Conservation (phyloP, 2,888 invertebrate genomes). For the Lissocephala sabroskyi region DNA sequence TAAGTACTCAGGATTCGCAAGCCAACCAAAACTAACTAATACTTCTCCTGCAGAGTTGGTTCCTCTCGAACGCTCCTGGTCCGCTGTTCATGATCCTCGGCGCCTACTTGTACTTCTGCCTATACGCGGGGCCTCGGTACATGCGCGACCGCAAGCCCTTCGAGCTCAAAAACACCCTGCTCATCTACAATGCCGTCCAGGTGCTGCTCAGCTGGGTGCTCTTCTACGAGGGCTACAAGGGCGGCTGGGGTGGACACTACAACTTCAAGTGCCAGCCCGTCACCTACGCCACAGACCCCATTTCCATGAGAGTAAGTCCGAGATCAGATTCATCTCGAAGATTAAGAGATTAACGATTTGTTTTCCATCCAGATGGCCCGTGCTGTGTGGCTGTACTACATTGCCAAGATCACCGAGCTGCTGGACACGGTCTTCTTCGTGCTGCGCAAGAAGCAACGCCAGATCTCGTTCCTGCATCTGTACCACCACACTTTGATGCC, state of each 20-base stretch:
- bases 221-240: slow-evolving; percentile 78
- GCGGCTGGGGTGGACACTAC: slow-evolving; percentile 78
- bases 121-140: slow-evolving; percentile 86
- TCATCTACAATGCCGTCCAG: slow-evolving; percentile 91
- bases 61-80: slow-evolving; percentile 81
- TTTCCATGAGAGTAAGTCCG: slow-evolving; percentile 74
- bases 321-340: neutral
- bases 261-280: slow-evolving; percentile 81
- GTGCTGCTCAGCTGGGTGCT: slow-evolving; percentile 86
- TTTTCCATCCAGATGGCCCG: slow-evolving; percentile 70
- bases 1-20: slow-evolving; percentile 6
- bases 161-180: slow-evolving; percentile 83
- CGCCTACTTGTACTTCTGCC: slow-evolving; percentile 82
- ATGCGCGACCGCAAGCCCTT: slow-evolving; percentile 92
- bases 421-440: slow-evolving; percentile 82
- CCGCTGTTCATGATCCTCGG: slow-evolving; percentile 80
- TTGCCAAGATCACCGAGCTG: slow-evolving; percentile 71
- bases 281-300: slow-evolving; percentile 77
- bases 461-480: slow-evolving; percentile 87
- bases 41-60: slow-evolving; percentile 76
- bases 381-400: slow-evolving; percentile 73
- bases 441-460: slow-evolving; percentile 85
- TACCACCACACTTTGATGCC: slow-evolving; percentile 87
- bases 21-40: neutral
- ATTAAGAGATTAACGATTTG: too few species aligned